These are phyloP conservation scores for Vireo griseus DNA, from an alignment of 2,797 vertebrate species.

Conservation along the genomic window DNA sequence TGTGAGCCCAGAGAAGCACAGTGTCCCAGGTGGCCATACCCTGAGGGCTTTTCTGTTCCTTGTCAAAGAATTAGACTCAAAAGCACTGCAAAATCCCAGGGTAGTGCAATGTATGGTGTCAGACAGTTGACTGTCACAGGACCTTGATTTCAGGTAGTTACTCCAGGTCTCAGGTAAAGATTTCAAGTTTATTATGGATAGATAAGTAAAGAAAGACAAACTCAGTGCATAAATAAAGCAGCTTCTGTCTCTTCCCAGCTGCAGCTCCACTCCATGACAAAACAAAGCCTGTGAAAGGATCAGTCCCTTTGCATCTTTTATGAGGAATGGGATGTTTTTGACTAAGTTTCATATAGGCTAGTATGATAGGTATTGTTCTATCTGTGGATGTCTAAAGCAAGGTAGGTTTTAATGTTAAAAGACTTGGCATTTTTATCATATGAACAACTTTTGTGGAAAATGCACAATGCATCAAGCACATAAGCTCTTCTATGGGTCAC, in stretches of 20 bases:
- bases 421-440: background rate
- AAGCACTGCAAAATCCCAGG: background rate
- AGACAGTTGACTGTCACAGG: background rate
- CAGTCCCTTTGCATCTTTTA: background rate
- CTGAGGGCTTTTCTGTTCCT: background rate
- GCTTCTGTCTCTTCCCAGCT: background rate
- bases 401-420: background rate
- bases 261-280: background rate
- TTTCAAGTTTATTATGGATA: background rate
- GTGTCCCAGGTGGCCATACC: background rate
- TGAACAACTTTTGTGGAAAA: background rate
- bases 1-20: background rate
- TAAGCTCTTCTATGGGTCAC: background rate
- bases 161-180: background rate
- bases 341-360: background rate
- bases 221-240: background rate
- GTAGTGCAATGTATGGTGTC: background rate
- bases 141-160: background rate
- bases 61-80: background rate
- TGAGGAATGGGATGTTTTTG: background rate
- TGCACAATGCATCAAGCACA: background rate
- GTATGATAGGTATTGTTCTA: background rate
- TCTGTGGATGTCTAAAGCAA: background rate
- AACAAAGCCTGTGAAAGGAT: background rate
- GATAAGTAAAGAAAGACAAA: background rate